Percentiles rank a stretch among this genome's conserved stretches.
Evolutionary conservation across 2,888 invertebrate genomes (phyloP).

Genomic region (Dromius quadrimaculatus): DNA sequence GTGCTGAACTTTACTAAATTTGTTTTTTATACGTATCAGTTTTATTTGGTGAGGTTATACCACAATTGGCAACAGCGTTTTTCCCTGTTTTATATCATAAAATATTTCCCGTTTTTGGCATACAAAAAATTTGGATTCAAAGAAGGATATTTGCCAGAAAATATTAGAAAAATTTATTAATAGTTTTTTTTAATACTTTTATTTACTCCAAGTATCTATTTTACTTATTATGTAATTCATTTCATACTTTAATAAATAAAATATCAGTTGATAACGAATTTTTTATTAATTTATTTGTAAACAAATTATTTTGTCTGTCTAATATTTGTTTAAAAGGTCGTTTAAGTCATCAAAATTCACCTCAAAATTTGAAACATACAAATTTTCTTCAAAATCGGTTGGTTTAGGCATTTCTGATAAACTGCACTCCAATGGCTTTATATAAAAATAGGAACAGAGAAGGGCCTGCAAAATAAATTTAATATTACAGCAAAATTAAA

Average conservation of each 20-base stretch:
- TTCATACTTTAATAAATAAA: background rate
- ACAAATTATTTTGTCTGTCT: too few species aligned
- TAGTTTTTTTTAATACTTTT: background rate
- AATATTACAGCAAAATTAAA: too few species aligned
- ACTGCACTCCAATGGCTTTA: slow-evolving; percentile 74
- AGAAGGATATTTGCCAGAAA: slow-evolving; percentile 65
- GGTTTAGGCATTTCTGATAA: slow-evolving; percentile 79
- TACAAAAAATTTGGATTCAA: slow-evolving; percentile 75
- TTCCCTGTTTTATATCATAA: slow-evolving; percentile 71
- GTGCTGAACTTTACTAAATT: slow-evolving; percentile 53
- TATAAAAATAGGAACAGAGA: slow-evolving; percentile 79
- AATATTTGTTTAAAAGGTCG: slow-evolving; percentile 54
- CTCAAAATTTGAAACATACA: slow-evolving; percentile 22
- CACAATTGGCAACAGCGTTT: slow-evolving; percentile 74
- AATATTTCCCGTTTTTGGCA: slow-evolving; percentile 77
- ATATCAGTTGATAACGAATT: too few species aligned
- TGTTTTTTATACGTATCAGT: slow-evolving; percentile 56
- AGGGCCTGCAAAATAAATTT: slow-evolving; percentile 77
- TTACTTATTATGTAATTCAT: background rate
- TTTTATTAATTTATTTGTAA: too few species aligned
- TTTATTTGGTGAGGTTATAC: slow-evolving; percentile 70
- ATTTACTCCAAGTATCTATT: background rate
- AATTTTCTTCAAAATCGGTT: slow-evolving; percentile 58
- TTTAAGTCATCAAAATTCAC: slow-evolving; percentile 60
- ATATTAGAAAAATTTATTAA: slow-evolving; percentile 15